These are phyloP conservation scores for Todiramphus chloris DNA, from an alignment of 2,113 vertebrate species.

Conservation along the genomic window DNA sequence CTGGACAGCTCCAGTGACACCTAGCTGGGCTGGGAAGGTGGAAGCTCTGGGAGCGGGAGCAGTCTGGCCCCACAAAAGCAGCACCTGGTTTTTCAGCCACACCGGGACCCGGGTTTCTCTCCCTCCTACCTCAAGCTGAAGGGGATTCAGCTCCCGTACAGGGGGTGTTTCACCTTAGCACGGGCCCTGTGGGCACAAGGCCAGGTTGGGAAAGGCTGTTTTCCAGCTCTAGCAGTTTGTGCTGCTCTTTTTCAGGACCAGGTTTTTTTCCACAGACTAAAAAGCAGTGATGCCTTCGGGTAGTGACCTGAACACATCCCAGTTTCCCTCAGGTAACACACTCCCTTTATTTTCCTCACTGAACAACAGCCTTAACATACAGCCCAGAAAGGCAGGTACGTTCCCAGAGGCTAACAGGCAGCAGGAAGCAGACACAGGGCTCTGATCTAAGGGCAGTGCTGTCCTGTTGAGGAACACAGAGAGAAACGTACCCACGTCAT, in stretches of 20 bases:
- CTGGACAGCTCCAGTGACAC: rapidly evolving
- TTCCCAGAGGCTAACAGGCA: not conserved
- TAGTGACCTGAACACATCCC: not conserved
- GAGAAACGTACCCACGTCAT: not conserved
- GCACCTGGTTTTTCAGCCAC: rapidly evolving
- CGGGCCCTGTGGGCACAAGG: not conserved
- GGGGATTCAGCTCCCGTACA: not conserved
- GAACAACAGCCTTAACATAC: not conserved
- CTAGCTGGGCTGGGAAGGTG: not conserved
- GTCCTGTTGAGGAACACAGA: not conserved
- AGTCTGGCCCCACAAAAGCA: rapidly evolving
- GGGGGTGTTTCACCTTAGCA: not conserved
- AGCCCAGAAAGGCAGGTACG: not conserved
- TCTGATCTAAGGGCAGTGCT: not conserved
- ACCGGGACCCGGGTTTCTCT: rapidly evolving
- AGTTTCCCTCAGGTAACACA: rapidly evolving
- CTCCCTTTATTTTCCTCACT: not conserved
- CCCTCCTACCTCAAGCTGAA: not conserved
- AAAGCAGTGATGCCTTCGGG: not conserved
- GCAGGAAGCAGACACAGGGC: not conserved
- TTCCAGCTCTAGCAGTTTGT: not conserved
- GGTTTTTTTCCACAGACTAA: not conserved
- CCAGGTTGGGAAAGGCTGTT: rapidly evolving
- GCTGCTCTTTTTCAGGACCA: not conserved
- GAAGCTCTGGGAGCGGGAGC: not conserved